Conservation (phyloP, 2,888 invertebrate species). For the Eupithecia subfuscata region DNA sequence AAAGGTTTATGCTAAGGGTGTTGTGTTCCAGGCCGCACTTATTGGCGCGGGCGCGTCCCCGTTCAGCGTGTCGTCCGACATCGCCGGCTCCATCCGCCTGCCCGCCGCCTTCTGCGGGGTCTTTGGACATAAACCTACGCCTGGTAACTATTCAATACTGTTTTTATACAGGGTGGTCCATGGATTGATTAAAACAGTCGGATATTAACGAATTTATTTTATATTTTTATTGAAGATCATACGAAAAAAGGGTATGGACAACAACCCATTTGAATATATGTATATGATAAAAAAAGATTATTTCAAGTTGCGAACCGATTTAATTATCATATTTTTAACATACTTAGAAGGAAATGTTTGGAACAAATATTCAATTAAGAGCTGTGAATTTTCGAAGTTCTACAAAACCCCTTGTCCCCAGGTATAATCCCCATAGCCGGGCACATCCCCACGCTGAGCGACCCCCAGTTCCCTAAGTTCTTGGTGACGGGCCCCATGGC, state of each 20-base stretch:
- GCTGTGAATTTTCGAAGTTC: no score
- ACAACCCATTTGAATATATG: no score
- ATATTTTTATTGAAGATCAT: no score
- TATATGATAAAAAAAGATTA: no score
- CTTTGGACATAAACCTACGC: slow-evolving; percentile 94
- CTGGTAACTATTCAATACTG: slow-evolving; percentile 70
- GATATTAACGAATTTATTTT: no score
- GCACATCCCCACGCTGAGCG: slow-evolving; percentile 84
- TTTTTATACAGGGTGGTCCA: not conserved
- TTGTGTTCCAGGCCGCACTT: slow-evolving; percentile 86
- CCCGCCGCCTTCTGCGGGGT: slow-evolving; percentile 94
- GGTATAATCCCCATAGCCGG: slow-evolving; percentile 83
- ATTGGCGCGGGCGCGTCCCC: slow-evolving; percentile 89
- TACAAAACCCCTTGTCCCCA: slow-evolving; percentile 47
- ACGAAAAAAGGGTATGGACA: no score
- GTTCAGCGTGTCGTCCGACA: slow-evolving; percentile 92
- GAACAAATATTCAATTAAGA: no score
- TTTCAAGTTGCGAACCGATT: no score
- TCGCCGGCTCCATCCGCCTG: slow-evolving; percentile 94
- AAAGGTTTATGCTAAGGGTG: no score
- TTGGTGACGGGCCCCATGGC: slow-evolving; percentile 89
- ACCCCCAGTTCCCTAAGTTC: slow-evolving; percentile 76
- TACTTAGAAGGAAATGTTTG: no score
- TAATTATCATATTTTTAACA: no score
- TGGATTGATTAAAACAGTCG: no score